Conservation (phyloP, 2,113 vertebrate genomes). For the Chaenogobius annularis region DNA sequence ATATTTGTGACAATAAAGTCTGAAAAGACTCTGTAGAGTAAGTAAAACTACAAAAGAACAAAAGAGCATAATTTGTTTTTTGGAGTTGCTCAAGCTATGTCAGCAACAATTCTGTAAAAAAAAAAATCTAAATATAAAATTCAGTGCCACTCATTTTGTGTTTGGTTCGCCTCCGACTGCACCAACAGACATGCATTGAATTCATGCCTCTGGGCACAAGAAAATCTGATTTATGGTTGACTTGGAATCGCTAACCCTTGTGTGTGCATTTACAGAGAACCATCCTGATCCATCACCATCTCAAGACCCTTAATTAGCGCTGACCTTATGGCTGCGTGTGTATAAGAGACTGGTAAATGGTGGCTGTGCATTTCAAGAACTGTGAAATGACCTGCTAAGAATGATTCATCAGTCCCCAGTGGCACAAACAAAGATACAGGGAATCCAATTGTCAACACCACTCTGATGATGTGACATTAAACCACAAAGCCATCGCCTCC, state of each 20-base stretch:
- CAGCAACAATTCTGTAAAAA: background rate
- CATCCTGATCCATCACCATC: conserved; percentile 57
- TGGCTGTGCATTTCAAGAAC: conserved; percentile 12
- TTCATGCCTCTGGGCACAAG: conserved; percentile 40
- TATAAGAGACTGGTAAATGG: conserved; percentile 16
- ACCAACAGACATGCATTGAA: conserved; percentile 31
- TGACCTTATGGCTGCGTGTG: conserved; percentile 50
- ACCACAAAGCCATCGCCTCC: conserved; percentile 30
- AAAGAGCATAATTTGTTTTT: too few relatives aligned
- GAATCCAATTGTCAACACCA: conserved; percentile 34
- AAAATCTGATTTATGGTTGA: conserved; percentile 41
- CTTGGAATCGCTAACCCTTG: conserved; percentile 24
- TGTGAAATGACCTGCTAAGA: conserved; percentile 49
- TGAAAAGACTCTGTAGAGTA: background rate
- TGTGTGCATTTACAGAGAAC: conserved; percentile 32
- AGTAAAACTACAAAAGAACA: too few relatives aligned
- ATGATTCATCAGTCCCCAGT: conserved; percentile 51
- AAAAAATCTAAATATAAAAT: background rate
- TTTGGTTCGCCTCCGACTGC: conserved; percentile 35
- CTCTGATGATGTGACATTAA: conserved; percentile 52
- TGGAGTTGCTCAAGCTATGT: too few relatives aligned
- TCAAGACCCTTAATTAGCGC: conserved; percentile 45
- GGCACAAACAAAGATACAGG: conserved; percentile 24
- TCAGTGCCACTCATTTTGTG: conserved; percentile 22
- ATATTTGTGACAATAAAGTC: background rate